These are phyloP conservation scores for Clepsis dumicolana DNA, from an alignment of 2,888 invertebrate species.

Conservation along the genomic window DNA sequence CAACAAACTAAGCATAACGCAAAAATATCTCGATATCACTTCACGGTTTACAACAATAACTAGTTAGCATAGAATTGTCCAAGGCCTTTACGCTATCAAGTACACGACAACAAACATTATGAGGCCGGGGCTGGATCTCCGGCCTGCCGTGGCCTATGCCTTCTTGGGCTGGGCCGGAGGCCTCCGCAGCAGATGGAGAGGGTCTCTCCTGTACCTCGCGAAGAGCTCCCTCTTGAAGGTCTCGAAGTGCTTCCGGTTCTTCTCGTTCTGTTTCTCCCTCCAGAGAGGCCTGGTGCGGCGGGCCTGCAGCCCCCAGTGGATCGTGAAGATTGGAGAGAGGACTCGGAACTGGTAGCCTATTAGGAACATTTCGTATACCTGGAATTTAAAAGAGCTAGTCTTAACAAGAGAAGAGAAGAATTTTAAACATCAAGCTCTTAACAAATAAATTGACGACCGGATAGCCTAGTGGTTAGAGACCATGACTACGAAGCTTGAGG, in stretches of 20 bases:
- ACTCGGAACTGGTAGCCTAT: slow-evolving; percentile 96
- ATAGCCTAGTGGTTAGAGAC: too few relatives aligned
- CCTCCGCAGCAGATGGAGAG: slow-evolving; percentile 78
- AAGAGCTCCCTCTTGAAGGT: slow-evolving; percentile 94
- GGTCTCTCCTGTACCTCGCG: slow-evolving; percentile 90
- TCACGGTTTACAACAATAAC: not conserved
- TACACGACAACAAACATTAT: slow-evolving; percentile 51
- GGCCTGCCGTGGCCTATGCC: slow-evolving; percentile 82
- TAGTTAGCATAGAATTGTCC: not conserved
- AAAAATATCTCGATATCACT: not conserved
- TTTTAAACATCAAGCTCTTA: not conserved
- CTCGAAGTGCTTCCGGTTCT: slow-evolving; percentile 93
- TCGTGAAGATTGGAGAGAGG: slow-evolving; percentile 94
- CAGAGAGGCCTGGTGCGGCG: slow-evolving; percentile 92
- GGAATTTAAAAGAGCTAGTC: slow-evolving; percentile 47
- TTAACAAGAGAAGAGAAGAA: not conserved
- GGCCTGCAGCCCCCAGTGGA: slow-evolving; percentile 95
- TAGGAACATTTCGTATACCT: slow-evolving; percentile 97
- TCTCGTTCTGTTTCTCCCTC: slow-evolving; percentile 94
- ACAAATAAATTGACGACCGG: not conserved
- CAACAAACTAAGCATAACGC: not conserved
- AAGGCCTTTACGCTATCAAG: slow-evolving; percentile 48
- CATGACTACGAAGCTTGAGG: too few relatives aligned
- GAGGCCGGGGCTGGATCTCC: slow-evolving; percentile 72
- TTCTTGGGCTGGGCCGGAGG: slow-evolving; percentile 71